These are phyloP conservation scores for Plagodis pulveraria DNA, from an alignment of 2,888 invertebrate genomes.

Conservation along the genomic window DNA sequence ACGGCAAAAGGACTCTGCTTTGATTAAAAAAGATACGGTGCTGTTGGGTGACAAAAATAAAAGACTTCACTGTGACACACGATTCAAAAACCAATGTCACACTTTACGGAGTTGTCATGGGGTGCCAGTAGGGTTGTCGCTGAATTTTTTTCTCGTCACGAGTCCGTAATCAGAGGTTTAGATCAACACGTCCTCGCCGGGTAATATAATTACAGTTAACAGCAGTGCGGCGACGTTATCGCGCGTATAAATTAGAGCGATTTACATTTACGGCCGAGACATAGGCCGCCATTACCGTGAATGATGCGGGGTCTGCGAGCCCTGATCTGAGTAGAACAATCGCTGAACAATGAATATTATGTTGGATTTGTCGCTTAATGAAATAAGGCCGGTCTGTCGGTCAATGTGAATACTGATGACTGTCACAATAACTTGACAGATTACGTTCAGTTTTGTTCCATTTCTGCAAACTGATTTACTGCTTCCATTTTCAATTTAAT, in stretches of 20 bases:
- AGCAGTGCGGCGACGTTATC: slow-evolving; percentile 83
- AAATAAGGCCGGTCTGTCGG: too few species aligned
- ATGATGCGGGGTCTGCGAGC: slow-evolving; percentile 76
- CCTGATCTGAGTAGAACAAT: slow-evolving; percentile 48
- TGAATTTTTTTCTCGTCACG: slow-evolving; percentile 64
- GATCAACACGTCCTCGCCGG: slow-evolving; percentile 83
- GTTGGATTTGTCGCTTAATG: too few species aligned
- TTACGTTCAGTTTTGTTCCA: too few species aligned
- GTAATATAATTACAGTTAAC: slow-evolving; percentile 85
- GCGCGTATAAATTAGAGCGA: slow-evolving; percentile 83
- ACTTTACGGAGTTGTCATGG: slow-evolving; percentile 6
- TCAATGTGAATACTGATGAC: too few species aligned
- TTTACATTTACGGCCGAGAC: slow-evolving; percentile 83
- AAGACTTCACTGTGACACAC: background rate
- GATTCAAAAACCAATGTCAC: background rate
- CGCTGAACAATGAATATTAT: slow-evolving; percentile 2
- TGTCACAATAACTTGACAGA: too few species aligned
- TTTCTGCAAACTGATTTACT: too few species aligned
- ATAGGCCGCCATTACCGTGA: slow-evolving; percentile 78
- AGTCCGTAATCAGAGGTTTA: slow-evolving; percentile 78
- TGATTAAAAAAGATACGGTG: too few species aligned
- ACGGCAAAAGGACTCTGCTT: too few species aligned
- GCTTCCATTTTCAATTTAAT: too few species aligned
- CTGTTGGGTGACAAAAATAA: too few species aligned
- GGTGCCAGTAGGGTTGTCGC: slow-evolving; percentile 42